phyloP scores from a whole-genome alignment of 2,797 vertebrate genomes.

The Allobates femoralis region DNA sequence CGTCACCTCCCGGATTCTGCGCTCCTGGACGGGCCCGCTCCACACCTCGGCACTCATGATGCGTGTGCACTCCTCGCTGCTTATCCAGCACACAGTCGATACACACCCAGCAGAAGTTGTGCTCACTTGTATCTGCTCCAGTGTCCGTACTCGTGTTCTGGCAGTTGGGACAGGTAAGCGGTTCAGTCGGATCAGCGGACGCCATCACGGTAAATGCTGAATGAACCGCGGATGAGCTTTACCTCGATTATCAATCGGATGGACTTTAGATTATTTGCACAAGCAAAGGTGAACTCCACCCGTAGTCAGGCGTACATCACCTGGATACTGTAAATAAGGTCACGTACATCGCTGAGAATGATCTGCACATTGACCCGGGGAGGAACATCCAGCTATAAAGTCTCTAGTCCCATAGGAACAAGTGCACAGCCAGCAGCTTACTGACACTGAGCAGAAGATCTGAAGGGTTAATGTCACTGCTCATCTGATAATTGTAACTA shows the following conservation, averaged over 20 bases:
- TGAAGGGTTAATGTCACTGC: not conserved
- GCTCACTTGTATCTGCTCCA: not conserved
- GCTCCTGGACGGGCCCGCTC: not conserved
- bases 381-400: not conserved
- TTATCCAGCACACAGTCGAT: slow-evolving; percentile 40
- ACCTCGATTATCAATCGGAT: not conserved
- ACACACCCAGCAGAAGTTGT: slow-evolving; percentile 52
- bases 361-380: not conserved
- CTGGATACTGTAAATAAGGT: slow-evolving; percentile 5
- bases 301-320: not conserved
- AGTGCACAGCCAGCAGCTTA: not conserved
- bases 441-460: not conserved
- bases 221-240: too few relatives aligned
- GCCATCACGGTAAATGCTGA: not conserved
- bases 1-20: not conserved
- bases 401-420: not conserved
- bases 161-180: slow-evolving; percentile 15
- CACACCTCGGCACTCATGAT: not conserved
- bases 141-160: not conserved
- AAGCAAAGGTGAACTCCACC: slow-evolving; percentile 8
- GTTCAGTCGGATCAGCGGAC: slow-evolving; percentile 2
- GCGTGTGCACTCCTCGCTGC: not conserved
- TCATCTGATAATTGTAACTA: not conserved
- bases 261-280: slow-evolving; percentile 26
- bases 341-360: not conserved